These are phyloP conservation scores for Hyposoter didymator DNA, from an alignment of 2,888 invertebrate genomes.

Conservation along the genomic window DNA sequence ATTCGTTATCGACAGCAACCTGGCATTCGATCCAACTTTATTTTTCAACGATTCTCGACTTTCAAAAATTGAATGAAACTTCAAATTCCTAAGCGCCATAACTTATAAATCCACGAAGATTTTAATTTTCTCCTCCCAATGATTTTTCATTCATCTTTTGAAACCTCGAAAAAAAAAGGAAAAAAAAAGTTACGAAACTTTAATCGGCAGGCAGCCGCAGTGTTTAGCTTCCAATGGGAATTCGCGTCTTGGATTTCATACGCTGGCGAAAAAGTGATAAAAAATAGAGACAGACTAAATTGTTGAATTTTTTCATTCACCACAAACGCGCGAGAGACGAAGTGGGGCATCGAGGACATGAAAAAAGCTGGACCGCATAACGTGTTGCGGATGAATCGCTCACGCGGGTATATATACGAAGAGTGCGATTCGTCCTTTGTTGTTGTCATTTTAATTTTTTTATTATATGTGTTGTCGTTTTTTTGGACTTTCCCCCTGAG, in stretches of 20 bases:
- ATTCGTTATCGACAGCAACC: not conserved
- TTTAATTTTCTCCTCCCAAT: not conserved
- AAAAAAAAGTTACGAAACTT: not conserved
- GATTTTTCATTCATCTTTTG: not conserved
- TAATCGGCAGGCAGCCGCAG: not conserved
- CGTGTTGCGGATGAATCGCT: constrained; percentile 76
- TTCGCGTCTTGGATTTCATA: not conserved
- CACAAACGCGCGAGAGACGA: not conserved
- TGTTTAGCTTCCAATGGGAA: not conserved
- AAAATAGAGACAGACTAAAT: constrained; percentile 12
- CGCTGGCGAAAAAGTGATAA: not conserved
- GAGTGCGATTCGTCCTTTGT: constrained; percentile 68
- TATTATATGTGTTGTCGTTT: not conserved
- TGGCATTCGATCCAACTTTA: constrained; percentile 6
- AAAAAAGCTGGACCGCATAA: constrained; percentile 75
- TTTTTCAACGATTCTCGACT: not conserved
- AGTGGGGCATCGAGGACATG: constrained; percentile 35
- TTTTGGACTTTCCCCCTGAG: constrained; percentile 58
- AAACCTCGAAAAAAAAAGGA: not conserved
- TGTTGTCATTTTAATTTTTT: constrained; percentile 25
- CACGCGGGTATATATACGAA: constrained; percentile 71
- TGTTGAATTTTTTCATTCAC: not conserved
- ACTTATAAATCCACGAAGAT: not conserved
- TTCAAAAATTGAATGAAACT: constrained; percentile 14
- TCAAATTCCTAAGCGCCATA: not conserved